phyloP scores from a whole-genome alignment of 2,888 invertebrate species.

The Acholoe squamosa region DNA sequence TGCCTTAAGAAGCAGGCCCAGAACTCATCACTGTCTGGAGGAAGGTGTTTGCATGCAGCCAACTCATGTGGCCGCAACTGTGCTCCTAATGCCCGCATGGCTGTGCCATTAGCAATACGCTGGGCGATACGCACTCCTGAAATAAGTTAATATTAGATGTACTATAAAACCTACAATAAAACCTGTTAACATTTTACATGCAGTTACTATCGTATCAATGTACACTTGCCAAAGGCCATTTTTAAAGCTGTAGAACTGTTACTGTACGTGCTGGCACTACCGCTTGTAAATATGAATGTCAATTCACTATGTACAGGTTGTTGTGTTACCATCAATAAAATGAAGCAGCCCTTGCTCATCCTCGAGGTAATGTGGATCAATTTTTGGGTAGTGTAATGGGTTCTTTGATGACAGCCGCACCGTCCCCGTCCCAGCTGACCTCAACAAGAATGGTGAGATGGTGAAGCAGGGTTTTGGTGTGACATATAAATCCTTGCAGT shows the following conservation, averaged over 20 bases:
- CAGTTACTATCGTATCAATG: too few species aligned
- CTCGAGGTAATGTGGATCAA: constrained; percentile 79
- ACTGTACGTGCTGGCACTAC: too few species aligned
- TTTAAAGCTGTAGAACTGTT: too few species aligned
- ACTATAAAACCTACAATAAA: too few species aligned
- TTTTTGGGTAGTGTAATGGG: constrained; percentile 85
- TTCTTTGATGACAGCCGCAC: constrained; percentile 89
- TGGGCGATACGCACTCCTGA: constrained; percentile 2
- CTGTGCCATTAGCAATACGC: background rate
- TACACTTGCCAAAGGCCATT: too few species aligned
- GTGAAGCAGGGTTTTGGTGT: background rate
- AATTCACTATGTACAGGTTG: background rate
- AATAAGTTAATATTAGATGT: too few species aligned
- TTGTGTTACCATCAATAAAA: background rate
- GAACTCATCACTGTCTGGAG: background rate
- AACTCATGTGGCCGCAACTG: background rate
- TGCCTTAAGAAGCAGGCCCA: constrained; percentile 69
- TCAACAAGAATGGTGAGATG: constrained; percentile 86
- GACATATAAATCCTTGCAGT: background rate
- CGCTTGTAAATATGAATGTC: background rate
- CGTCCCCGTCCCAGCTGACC: constrained; percentile 91
- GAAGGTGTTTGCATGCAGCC: background rate
- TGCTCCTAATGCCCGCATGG: background rate
- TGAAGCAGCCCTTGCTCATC: background rate
- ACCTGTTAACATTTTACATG: too few species aligned